Evolutionary conservation across 2,888 invertebrate species (phyloP), one percentile per base, ranked within the genome.

Genomic region (Macrosoma leucophasiata): DNA sequence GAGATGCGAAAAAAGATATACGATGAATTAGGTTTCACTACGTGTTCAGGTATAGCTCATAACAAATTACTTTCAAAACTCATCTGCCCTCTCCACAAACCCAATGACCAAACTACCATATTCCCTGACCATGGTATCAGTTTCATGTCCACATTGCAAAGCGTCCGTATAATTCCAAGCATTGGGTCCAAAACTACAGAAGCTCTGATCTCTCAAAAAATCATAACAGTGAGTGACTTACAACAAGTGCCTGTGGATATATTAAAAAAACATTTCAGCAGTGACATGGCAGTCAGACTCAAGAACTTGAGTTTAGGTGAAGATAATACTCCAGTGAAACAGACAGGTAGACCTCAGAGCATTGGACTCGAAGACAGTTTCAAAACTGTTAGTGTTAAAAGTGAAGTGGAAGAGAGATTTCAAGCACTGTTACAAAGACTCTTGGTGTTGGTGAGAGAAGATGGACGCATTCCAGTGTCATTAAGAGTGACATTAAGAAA

Each of bases 21-120:
- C 47, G 79, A 86, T 36, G 89, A 91, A 45, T 76, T 94, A 46
- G 89, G 90, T 30, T 86, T 94, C 39, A 94, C 93, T 2, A 89
- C 90, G 50, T 93, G 93, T 79, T 93, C 94, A 18, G 95, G 95
- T 28, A 87, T 95, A 41, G 90, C 92, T 17, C 91, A 93, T 55
- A 95, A 95, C 66, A 95, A 95, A 74, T 70, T 95, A 38, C 68
- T 95, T 57, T 91, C 95, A 2, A 95, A 95, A 75, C 73, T 95
- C 43, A 90, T 87, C 27, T 91, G 92, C 44, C 85, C 87, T 20
- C 74, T 88, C 43, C 86, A 93, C 59, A 94, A 93, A 66, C 95
- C 95, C 4, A 91, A 94, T 66, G 89, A 93, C 57, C 95, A 95
- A 70, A 94, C 94, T 0, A 86, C 90, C 13, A 78, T 94, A 43